Conservation (phyloP, 1,140 invertebrate genomes). For the Brachionus rotundiformis region DNA sequence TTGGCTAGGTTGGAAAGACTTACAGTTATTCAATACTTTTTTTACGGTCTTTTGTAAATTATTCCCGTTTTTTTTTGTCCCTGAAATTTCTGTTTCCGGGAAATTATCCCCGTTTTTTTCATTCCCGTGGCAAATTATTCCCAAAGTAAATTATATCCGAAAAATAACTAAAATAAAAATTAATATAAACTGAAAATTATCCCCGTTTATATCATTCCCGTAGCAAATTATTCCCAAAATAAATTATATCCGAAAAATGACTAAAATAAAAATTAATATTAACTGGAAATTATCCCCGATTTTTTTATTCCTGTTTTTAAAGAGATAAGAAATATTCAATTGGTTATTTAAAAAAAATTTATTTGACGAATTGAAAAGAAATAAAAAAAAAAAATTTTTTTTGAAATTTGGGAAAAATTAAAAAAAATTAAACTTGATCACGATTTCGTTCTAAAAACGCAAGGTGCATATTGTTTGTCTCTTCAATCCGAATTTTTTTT, state of each 20-base stretch:
- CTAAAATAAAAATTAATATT: background rate
- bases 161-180: too few species aligned
- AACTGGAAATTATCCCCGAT: conserved; percentile 2
- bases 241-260: too few species aligned
- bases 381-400: background rate
- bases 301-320: background rate
- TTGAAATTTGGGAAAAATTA: background rate
- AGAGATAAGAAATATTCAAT: background rate
- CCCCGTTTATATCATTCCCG: too few species aligned
- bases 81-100: too few species aligned
- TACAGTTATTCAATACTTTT: background rate
- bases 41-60: background rate
- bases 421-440: conserved; percentile 4
- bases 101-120: too few species aligned
- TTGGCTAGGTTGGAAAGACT: background rate
- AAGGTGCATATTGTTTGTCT: background rate
- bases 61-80: too few species aligned
- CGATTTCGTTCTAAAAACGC: background rate
- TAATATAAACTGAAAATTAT: too few species aligned
- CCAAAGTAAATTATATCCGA: too few species aligned
- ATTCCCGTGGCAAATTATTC: too few species aligned
- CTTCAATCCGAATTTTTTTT: background rate
- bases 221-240: too few species aligned
- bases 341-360: background rate
- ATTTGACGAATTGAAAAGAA: background rate